Percentiles rank a stretch among this genome's conserved stretches.
These are phyloP conservation scores for Sebastolobus altivelis DNA, from an alignment of 2,797 vertebrate species.

Conservation along the genomic window DNA sequence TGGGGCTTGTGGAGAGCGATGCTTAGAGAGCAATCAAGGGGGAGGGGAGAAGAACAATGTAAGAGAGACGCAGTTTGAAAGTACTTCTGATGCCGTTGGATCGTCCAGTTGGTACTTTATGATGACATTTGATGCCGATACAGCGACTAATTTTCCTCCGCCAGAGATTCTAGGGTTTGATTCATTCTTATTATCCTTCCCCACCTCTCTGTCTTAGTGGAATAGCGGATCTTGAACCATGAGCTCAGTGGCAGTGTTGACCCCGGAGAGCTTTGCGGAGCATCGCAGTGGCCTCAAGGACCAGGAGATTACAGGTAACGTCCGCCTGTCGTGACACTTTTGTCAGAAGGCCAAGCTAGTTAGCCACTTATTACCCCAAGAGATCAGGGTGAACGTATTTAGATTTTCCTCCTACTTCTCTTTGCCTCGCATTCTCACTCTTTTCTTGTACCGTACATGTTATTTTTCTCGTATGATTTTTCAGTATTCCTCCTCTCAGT, in stretches of 20 bases:
- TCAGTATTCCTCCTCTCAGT: neutral
- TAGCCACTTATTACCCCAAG: neutral
- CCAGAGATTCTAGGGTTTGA: neutral
- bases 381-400: neutral
- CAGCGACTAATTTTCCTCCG: neutral
- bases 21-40: neutral
- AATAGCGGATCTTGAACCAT: slow-evolving; percentile 88
- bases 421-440: neutral
- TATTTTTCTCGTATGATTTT: neutral
- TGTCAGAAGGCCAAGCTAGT: neutral
- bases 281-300: slow-evolving; percentile 86
- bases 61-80: neutral
- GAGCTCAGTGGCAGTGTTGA: slow-evolving; percentile 90
- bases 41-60: neutral
- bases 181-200: neutral
- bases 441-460: neutral
- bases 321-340: neutral
- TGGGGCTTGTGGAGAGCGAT: slow-evolving; percentile 42
- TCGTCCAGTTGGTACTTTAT: neutral
- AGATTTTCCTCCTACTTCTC: neutral
- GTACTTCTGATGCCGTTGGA: neutral
- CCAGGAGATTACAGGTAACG: slow-evolving; percentile 81
- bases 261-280: slow-evolving; percentile 89
- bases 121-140: neutral
- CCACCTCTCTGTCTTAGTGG: slow-evolving; percentile 63